Evolutionary conservation across 2,113 vertebrate species (phyloP).

Genomic region (Anseranas semipalmata): DNA sequence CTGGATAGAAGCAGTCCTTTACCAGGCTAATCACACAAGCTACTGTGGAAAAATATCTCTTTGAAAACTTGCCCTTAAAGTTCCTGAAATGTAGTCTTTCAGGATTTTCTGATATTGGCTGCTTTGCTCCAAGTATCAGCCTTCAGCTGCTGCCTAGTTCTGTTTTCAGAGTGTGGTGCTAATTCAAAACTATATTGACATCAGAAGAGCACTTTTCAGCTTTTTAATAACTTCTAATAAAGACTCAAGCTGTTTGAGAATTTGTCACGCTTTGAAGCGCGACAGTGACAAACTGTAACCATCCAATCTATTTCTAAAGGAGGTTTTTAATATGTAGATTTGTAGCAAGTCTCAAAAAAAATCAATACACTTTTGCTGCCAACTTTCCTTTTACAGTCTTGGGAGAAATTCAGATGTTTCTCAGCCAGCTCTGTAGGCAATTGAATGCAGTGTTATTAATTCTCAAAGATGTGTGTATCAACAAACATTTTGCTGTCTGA

Average conservation of each 20-base stretch:
- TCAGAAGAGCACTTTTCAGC: background rate
- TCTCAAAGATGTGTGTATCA: background rate
- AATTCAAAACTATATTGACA: background rate
- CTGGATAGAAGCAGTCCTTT: background rate
- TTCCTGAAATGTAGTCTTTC: background rate
- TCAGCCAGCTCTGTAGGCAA: background rate
- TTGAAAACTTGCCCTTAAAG: background rate
- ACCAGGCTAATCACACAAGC: background rate
- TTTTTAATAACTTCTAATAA: background rate
- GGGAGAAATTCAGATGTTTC: background rate
- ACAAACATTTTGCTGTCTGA: conserved; percentile 9
- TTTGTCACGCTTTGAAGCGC: background rate
- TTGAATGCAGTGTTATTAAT: background rate
- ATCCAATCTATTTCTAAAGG: background rate
- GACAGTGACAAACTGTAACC: background rate
- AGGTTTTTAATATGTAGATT: background rate
- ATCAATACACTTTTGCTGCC: background rate
- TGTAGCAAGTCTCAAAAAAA: background rate
- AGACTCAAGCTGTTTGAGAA: background rate
- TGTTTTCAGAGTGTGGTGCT: background rate
- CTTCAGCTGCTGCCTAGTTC: background rate
- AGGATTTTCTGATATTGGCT: background rate
- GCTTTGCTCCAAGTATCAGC: background rate
- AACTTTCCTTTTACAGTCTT: background rate
- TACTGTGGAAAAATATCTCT: background rate